Base-by-base conservation (phyloP, 1,140 invertebrate species). In the Venustaconcha ellipsiformis region DNA sequence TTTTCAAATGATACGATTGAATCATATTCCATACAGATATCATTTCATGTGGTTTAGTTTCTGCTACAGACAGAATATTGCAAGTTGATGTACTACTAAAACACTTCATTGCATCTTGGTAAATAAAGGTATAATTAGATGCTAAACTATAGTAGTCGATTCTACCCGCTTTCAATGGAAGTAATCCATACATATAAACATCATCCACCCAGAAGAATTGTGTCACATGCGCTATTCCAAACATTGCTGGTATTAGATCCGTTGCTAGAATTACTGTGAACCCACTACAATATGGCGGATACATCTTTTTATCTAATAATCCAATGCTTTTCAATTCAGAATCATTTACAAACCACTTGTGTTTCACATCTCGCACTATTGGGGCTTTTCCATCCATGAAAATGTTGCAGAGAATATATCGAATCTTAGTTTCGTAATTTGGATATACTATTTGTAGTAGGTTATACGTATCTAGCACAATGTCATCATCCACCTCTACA, bases 191-290 rank as follows among this genome's bases (percentile, higher is more conserved):
- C 2, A 92, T 85, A 80, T 89, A 92, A 8, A 92, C 89, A 83
- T 92, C 92, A 74, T 92, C 92, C 55, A 92, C 89, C 91, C 91
- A 92, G 76, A 92, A 90, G 76, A 89, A 88, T 64, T 84, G 86
- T 3, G 89, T 80, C n/a, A 83, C 78, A 14, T 80, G 70, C 11
- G 89, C 86, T 11, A 87, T 84, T 4, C 84, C 65, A 56, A 82
- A 83, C 56, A 92, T 78, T 18, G 83, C 79, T 2, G 77, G 73
- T 1, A 82, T 67, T 14, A 84, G 55, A 30, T 84, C 81, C n/a
- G 63, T 69, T 1, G 78, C 75, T n/a, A 84, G 67, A 14, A 84
- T 37, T 17, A 80, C 80, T 11, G 74, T 74, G 70, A 82, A 70
- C 18, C 84, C 84, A 73, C 80, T 80, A 68, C 84, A 86, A 73